These are phyloP conservation scores for Coenonympha arcania DNA, from an alignment of 2,888 invertebrate species.

Conservation along the genomic window DNA sequence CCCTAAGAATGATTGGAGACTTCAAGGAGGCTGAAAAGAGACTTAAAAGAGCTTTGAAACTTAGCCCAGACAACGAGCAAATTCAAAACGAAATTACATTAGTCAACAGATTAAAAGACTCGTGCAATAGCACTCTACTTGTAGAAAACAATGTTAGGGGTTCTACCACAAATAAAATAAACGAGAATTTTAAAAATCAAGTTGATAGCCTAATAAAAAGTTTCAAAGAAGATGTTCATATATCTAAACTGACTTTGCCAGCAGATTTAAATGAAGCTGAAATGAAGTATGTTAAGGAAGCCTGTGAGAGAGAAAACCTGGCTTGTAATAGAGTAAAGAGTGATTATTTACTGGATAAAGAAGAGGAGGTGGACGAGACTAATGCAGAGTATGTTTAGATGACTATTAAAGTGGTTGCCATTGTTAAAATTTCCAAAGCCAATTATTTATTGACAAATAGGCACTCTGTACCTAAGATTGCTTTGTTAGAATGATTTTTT, in stretches of 20 bases:
- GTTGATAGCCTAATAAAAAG: constrained; percentile 61
- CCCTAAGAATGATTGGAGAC: constrained; percentile 73
- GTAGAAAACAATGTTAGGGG: constrained; percentile 32
- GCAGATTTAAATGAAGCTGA: constrained; percentile 59
- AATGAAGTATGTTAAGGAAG: constrained; percentile 58
- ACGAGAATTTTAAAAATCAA: constrained; percentile 55
- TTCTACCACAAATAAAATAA: constrained; percentile 35
- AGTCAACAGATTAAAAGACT: constrained; percentile 48
- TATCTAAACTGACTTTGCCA: constrained; percentile 67
- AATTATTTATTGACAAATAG: neutral
- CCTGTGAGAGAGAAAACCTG: constrained; percentile 64
- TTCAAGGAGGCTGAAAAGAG: constrained; percentile 73
- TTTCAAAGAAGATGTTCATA: constrained; percentile 56
- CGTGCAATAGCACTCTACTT: constrained; percentile 45
- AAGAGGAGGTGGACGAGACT: constrained; percentile 24
- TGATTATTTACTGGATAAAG: constrained; percentile 35
- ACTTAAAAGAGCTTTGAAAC: constrained; percentile 67
- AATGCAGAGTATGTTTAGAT: constrained; percentile 26
- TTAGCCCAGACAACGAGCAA: constrained; percentile 70
- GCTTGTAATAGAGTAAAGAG: constrained; percentile 48
- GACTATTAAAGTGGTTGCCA: neutral
- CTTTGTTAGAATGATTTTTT: no score
- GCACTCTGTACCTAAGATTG: no score
- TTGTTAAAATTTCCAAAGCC: no score
- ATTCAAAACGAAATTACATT: constrained; percentile 72